Evolutionary conservation across 1,140 invertebrate genomes (phyloP).

Genomic region (Melanaphis sacchari): DNA sequence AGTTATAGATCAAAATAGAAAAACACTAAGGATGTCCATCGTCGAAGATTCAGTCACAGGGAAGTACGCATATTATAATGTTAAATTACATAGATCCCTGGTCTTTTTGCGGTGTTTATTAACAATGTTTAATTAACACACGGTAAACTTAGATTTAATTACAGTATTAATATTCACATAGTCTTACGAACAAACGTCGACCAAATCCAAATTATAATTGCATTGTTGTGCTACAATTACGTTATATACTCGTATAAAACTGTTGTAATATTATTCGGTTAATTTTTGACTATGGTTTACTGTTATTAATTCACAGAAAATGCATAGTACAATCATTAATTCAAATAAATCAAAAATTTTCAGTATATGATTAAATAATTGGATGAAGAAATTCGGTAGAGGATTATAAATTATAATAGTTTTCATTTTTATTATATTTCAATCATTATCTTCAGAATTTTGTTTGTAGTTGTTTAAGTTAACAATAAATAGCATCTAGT

Average conservation of each 20-base stretch:
- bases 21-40: neutral
- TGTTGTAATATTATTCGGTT: neutral
- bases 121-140: neutral
- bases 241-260: neutral
- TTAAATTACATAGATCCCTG: neutral
- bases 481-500: neutral
- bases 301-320: too few relatives aligned
- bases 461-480: neutral
- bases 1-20: neutral
- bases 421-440: neutral
- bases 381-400: neutral
- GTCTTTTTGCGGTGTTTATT: neutral
- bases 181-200: neutral
- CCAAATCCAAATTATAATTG: neutral
- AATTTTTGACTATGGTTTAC: neutral
- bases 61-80: neutral
- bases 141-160: neutral
- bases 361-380: neutral
- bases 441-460: neutral
- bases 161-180: neutral
- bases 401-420: neutral
- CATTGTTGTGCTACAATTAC: too few relatives aligned
- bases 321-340: neutral
- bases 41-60: neutral
- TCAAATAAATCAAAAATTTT: neutral